Base-by-base conservation (phyloP, 2,888 invertebrate species). In the Argynnis bischoffii region DNA sequence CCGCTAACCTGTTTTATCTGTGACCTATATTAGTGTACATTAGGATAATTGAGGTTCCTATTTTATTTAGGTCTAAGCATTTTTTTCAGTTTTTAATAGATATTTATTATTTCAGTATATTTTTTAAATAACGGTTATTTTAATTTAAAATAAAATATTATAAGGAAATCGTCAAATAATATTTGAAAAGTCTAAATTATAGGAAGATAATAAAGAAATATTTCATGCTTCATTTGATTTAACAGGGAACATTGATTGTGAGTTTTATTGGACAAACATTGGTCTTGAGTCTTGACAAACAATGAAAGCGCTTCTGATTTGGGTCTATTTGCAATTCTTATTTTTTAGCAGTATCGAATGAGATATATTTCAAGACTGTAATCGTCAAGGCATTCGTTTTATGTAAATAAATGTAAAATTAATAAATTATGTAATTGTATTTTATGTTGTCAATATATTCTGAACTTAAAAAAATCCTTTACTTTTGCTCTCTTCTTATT, bases 241-340 rank as follows among this genome's bases (percentile, higher is more conserved):
- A 69, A 48, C 54, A 41, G 57, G 51, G 64, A 61, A 60, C 26
- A 31, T 18, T 64, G 66, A 66, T 69, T 55, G 68, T 67, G 66
- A 41, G 57, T 73, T 71, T 67, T 70, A 76, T 75, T 75, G 68
- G 54, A 18, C 18, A 18, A 18, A 18, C 18, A 18, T 18, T 18
- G 18, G 18, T 18, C 18, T 18, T 18, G 18, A 72, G 66, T 67
- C 64, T 76, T 71, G 72, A 73, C 77, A 78, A 80, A 81, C 77
- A 77, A 71, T 76, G 48, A 26, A 48, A 26, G 56, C 68, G 69
- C 68, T 74, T 71, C 69, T 72, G 73, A 71, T 71, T 71, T 69
- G 64, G 66, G 70, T 69, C 70, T 75, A 79, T 83, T 82, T 79
- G 75, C 77, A 79, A 80, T 80, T 74, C 75, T 55, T 31, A 46